phyloP scores from a whole-genome alignment of 1,140 invertebrate genomes.

The Araneus ventricosus region DNA sequence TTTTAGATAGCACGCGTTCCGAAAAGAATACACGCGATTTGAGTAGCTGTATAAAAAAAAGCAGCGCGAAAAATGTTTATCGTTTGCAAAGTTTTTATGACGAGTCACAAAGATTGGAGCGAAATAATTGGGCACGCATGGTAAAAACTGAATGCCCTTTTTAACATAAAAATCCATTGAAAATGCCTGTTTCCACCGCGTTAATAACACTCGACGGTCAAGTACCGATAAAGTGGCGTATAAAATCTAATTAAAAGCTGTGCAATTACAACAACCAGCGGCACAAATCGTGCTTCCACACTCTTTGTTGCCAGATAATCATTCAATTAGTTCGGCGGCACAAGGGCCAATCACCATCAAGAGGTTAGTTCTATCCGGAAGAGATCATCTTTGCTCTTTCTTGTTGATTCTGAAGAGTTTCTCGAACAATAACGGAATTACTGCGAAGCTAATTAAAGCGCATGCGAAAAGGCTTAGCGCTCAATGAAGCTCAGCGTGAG shows the following conservation, averaged over 20 bases:
- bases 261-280: background rate
- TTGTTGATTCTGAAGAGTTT: background rate
- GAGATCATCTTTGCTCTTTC: background rate
- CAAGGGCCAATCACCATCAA: background rate
- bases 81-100: constrained; percentile 1
- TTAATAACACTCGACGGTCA: background rate
- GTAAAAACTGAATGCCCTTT: background rate
- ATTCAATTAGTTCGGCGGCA: background rate
- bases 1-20: background rate
- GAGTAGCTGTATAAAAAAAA: background rate
- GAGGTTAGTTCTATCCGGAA: background rate
- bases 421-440: background rate
- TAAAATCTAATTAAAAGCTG: constrained; percentile 3
- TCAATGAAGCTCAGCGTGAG: background rate
- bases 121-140: constrained; percentile 1
- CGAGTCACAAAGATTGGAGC: background rate
- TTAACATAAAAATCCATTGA: constrained; percentile 18
- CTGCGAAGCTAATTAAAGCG: background rate
- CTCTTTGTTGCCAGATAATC: constrained; percentile 5
- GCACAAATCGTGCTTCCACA: background rate
- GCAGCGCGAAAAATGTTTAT: background rate
- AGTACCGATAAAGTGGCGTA: background rate
- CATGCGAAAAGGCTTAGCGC: background rate
- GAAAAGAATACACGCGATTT: background rate
- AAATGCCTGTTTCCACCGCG: background rate